These are phyloP conservation scores for Planococcus citri DNA, from an alignment of 1,140 invertebrate genomes.

Conservation along the genomic window DNA sequence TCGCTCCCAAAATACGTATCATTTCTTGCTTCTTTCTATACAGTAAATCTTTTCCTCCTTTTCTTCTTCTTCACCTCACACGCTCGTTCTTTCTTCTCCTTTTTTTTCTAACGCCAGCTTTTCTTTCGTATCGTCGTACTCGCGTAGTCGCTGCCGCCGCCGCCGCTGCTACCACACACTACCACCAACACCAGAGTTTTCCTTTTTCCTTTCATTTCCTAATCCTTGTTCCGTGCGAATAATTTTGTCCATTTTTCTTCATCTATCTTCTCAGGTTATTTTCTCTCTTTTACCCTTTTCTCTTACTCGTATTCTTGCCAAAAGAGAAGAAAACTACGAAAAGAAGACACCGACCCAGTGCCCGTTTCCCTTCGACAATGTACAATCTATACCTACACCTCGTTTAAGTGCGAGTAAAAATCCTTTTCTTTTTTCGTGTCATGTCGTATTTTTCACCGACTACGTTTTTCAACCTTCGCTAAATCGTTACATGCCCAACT, in stretches of 20 bases:
- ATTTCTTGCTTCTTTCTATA: constrained; percentile 7
- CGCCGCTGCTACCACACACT: no score
- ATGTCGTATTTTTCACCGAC: no score
- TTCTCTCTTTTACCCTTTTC: neutral
- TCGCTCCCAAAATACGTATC: constrained; percentile 5
- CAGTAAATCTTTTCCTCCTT: constrained; percentile 11
- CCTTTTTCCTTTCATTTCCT: neutral
- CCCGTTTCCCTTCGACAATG: no score
- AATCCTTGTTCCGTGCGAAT: constrained; percentile 13
- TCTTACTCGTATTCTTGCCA: no score
- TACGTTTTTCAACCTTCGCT: no score
- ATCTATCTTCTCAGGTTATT: constrained; percentile 11
- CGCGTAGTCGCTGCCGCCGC: neutral
- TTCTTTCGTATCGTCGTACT: neutral
- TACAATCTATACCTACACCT: no score
- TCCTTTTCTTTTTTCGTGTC: no score
- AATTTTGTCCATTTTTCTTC: constrained; percentile 16
- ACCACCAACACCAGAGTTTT: neutral
- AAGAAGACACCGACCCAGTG: no score
- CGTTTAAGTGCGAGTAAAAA: no score
- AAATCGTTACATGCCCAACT: no score
- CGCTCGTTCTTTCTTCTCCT: no score
- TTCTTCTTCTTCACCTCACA: neutral
- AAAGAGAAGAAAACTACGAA: no score
- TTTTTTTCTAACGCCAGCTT: neutral